Evolutionary conservation across 2,888 invertebrate genomes (phyloP).

Genomic region (Drosophila niveifrons): DNA sequence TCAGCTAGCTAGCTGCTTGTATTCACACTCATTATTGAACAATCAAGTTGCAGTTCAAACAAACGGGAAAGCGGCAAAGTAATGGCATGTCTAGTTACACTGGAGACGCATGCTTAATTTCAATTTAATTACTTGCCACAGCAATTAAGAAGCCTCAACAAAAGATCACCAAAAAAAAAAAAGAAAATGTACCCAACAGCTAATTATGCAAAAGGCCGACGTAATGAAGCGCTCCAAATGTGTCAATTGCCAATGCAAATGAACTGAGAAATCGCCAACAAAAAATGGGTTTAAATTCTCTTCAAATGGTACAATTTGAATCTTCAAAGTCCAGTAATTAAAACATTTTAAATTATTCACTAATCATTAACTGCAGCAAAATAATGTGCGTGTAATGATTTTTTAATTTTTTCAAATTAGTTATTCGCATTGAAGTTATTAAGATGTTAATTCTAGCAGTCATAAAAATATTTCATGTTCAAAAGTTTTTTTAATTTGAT

Average conservation of each 20-base stretch:
- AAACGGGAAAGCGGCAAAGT: neutral
- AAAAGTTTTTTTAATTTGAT: too few species aligned
- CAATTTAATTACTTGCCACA: constrained; percentile 66
- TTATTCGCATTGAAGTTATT: too few species aligned
- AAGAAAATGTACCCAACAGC: constrained; percentile 6
- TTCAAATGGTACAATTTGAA: neutral
- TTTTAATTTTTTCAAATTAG: too few species aligned
- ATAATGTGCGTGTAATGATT: neutral
- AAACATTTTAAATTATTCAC: neutral
- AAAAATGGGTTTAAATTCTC: constrained; percentile 3
- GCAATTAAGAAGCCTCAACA: constrained; percentile 37
- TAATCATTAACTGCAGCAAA: neutral
- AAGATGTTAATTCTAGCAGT: too few species aligned
- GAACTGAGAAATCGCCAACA: neutral
- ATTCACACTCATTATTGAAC: constrained; percentile 52
- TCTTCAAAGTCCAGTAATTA: neutral
- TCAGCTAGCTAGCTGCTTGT: neutral
- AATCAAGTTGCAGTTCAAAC: constrained; percentile 42
- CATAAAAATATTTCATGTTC: too few species aligned
- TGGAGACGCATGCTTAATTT: constrained; percentile 58
- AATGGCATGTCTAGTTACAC: constrained; percentile 24
- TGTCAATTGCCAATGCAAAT: constrained; percentile 36
- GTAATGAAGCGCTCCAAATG: constrained; percentile 37
- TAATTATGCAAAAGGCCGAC: constrained; percentile 42
- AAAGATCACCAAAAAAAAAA: constrained; percentile 26